Evolutionary conservation across 2,113 vertebrate species (phyloP).

Genomic region (Phalacrocorax pelagicus): DNA sequence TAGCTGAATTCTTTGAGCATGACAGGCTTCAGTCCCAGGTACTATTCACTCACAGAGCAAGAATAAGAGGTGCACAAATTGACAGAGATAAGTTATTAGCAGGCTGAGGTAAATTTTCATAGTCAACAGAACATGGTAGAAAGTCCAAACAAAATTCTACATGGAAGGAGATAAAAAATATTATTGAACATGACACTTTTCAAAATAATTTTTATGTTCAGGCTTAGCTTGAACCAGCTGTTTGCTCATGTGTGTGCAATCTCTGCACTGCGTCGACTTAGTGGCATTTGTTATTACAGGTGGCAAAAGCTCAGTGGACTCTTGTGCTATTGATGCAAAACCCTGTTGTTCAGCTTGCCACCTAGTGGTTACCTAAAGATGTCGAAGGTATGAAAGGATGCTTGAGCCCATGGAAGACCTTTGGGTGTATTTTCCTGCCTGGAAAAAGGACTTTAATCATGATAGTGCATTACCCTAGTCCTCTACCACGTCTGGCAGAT

Average conservation of each 20-base stretch:
- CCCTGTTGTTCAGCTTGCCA: constrained; percentile 10
- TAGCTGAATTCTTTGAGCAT: neutral
- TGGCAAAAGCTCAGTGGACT: neutral
- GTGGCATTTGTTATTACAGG: neutral
- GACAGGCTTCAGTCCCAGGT: neutral
- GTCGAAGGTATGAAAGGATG: neutral
- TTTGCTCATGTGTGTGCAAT: neutral
- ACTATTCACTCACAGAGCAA: neutral
- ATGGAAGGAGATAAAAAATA: neutral
- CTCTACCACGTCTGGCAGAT: neutral
- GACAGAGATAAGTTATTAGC: neutral
- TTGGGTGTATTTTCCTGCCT: neutral
- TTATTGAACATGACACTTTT: neutral
- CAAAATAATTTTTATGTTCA: neutral
- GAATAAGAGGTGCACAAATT: neutral
- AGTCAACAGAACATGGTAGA: neutral
- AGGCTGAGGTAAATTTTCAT: neutral
- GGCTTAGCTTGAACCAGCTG: neutral
- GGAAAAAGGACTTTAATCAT: neutral
- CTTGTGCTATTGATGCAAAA: fast-evolving
- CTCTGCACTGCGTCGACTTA: neutral
- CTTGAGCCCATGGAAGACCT: neutral
- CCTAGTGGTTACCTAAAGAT: constrained; percentile 3
- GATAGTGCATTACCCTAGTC: neutral
- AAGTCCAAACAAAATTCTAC: neutral